Conservation (phyloP, 2,888 invertebrate genomes). For the Drosophila kambysellisi region DNA sequence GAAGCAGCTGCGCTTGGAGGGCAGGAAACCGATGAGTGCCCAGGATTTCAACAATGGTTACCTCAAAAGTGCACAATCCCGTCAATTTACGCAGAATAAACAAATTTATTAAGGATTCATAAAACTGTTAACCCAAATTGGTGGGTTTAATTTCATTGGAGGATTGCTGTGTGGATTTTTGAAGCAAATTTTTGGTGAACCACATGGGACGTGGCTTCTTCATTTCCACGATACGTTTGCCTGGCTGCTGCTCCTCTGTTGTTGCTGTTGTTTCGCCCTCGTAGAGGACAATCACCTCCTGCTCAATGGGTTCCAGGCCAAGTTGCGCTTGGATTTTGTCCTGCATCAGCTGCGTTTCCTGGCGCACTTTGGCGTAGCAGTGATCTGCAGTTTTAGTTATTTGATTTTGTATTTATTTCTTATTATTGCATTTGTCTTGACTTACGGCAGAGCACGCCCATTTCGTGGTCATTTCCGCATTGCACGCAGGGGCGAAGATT, state of each 20-base stretch:
- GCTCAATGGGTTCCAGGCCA: constrained; percentile 90
- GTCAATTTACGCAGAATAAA: constrained; percentile 66
- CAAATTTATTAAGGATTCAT: constrained; percentile 44
- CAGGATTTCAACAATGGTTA: constrained; percentile 95
- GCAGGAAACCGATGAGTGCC: constrained; percentile 91
- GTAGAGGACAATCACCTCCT: constrained; percentile 94
- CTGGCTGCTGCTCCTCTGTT: constrained; percentile 87
- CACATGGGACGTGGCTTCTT: constrained; percentile 93
- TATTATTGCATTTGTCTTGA: constrained; percentile 36
- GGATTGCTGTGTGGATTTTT: constrained; percentile 90
- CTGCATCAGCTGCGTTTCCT: constrained; percentile 93
- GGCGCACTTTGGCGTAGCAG: constrained; percentile 93
- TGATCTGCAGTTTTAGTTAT: constrained; percentile 87
- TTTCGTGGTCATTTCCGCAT: constrained; percentile 94
- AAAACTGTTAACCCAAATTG: constrained; percentile 87
- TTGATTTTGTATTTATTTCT: background rate
- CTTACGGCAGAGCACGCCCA: constrained; percentile 93
- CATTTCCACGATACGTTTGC: constrained; percentile 94
- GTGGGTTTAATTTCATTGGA: constrained; percentile 90
- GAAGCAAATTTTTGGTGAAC: constrained; percentile 94
- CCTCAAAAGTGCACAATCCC: constrained; percentile 85
- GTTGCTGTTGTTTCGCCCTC: constrained; percentile 90
- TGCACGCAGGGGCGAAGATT: constrained; percentile 91
- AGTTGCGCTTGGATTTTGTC: constrained; percentile 90
- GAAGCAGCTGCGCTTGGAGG: constrained; percentile 88